A percentile compares a stretch with the other conserved stretches of the same genome.
These are phyloP conservation scores for Nymphalis c-album DNA, from an alignment of 2,888 invertebrate genomes.

Conservation along the genomic window DNA sequence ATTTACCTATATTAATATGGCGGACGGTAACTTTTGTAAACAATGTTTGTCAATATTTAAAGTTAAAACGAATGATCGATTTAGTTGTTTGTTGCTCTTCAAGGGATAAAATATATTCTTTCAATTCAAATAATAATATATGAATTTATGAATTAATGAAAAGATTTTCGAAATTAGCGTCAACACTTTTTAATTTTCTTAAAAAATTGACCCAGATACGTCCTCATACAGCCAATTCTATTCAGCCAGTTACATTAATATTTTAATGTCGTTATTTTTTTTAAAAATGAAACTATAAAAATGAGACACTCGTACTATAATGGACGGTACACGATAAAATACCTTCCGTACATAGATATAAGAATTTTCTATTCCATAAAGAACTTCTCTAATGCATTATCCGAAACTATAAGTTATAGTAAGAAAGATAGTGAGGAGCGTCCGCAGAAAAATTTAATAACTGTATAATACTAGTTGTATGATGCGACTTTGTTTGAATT, in stretches of 20 bases:
- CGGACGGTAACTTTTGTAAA: no score
- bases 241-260: slow-evolving; percentile 3
- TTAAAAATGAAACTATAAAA: slow-evolving; percentile 17
- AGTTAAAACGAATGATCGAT: no score
- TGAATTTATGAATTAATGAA: no score
- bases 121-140: no score
- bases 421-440: slow-evolving; percentile 62
- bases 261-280: slow-evolving; percentile 1
- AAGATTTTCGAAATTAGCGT: not conserved
- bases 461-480: not conserved
- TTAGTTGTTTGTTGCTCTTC: no score
- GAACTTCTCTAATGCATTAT: slow-evolving; percentile 80
- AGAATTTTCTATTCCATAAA: slow-evolving; percentile 75
- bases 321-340: slow-evolving; percentile 48
- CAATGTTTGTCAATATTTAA: no score
- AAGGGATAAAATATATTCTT: no score
- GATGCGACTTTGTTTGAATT: not conserved
- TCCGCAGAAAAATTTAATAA: slow-evolving; percentile 46
- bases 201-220: not conserved
- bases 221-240: not conserved
- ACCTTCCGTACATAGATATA: slow-evolving; percentile 64
- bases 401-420: slow-evolving; percentile 80
- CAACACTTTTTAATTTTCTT: not conserved
- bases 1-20: no score
- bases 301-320: slow-evolving; percentile 32